Conservation (phyloP, 2,797 vertebrate species). For the Pseudocheirus occidentalis region DNA sequence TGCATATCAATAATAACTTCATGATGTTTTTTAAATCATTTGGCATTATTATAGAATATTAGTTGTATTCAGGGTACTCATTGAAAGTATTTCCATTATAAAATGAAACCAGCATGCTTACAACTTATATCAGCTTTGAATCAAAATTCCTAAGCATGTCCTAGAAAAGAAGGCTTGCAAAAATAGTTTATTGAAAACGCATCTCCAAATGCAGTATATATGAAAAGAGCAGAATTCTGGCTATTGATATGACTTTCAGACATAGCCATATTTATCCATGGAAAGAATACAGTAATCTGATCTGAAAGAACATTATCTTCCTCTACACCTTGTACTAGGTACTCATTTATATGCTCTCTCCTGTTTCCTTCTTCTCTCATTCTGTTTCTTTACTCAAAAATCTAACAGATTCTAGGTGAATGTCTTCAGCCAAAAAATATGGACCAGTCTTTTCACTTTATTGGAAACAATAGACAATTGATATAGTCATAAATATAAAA, state of each 20-base stretch:
- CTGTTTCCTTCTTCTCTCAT: constrained; percentile 13
- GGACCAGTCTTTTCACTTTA: constrained; percentile 49
- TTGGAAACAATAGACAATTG: constrained; percentile 58
- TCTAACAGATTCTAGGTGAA: constrained; percentile 48
- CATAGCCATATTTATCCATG: not conserved
- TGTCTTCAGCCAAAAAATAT: constrained; percentile 33
- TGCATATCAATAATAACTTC: not conserved
- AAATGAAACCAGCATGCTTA: not conserved
- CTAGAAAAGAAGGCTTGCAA: constrained; percentile 13
- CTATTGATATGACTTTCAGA: constrained; percentile 30
- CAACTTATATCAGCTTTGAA: not conserved
- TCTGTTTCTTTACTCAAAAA: constrained; percentile 56
- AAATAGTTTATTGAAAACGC: not conserved
- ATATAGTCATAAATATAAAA: constrained; percentile 45
- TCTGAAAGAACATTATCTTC: not conserved
- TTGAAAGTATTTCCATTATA: not conserved
- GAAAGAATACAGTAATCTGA: not conserved
- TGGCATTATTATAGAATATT: not conserved
- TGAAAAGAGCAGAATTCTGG: not conserved
- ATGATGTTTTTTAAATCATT: not conserved
- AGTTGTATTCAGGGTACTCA: not conserved
- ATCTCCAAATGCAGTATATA: not conserved
- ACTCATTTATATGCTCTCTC: not conserved
- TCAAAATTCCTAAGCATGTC: not conserved
- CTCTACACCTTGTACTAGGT: not conserved